phyloP scores from a whole-genome alignment of 1,140 invertebrate species.

The Aphaenogaster rudis region DNA sequence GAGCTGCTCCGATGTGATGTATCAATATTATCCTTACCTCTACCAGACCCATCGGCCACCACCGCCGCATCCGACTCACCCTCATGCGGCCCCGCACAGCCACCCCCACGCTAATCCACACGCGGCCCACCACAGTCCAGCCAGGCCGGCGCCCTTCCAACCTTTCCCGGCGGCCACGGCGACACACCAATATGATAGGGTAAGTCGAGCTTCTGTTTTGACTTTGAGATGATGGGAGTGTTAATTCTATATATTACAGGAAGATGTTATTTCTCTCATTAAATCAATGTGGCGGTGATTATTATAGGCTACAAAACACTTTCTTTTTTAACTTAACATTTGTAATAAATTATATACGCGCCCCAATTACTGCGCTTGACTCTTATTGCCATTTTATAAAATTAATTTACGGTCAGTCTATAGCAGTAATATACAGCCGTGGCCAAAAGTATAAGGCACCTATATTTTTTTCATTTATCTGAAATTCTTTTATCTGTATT shows the following conservation, averaged over 20 bases:
- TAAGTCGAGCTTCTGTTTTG: slow-evolving; percentile 78
- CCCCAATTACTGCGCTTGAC: too few relatives aligned
- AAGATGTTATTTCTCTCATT: too few relatives aligned
- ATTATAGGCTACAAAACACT: too few relatives aligned
- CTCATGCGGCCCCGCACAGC: slow-evolving; percentile 84
- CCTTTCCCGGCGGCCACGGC: slow-evolving; percentile 84
- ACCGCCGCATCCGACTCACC: slow-evolving; percentile 84
- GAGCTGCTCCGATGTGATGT: slow-evolving; percentile 89
- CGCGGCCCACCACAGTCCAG: slow-evolving; percentile 85
- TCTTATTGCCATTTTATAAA: not conserved
- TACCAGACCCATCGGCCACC: slow-evolving; percentile 87
- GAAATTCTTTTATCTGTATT: too few relatives aligned
- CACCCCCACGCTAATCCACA: slow-evolving; percentile 83
- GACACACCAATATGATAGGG: slow-evolving; percentile 88
- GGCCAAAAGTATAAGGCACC: too few relatives aligned
- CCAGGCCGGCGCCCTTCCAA: slow-evolving; percentile 86
- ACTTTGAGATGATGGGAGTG: not conserved
- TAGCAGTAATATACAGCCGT: not conserved
- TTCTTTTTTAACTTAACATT: too few relatives aligned
- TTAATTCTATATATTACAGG: not conserved
- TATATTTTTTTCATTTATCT: too few relatives aligned
- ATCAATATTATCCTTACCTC: slow-evolving; percentile 89
- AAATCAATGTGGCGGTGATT: too few relatives aligned
- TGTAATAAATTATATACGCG: too few relatives aligned
- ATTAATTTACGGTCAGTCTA: not conserved